Percentiles rank a stretch among this genome's conserved stretches.
phyloP scores from a whole-genome alignment of 2,113 vertebrate species.

The Eudorcas thomsonii region DNA sequence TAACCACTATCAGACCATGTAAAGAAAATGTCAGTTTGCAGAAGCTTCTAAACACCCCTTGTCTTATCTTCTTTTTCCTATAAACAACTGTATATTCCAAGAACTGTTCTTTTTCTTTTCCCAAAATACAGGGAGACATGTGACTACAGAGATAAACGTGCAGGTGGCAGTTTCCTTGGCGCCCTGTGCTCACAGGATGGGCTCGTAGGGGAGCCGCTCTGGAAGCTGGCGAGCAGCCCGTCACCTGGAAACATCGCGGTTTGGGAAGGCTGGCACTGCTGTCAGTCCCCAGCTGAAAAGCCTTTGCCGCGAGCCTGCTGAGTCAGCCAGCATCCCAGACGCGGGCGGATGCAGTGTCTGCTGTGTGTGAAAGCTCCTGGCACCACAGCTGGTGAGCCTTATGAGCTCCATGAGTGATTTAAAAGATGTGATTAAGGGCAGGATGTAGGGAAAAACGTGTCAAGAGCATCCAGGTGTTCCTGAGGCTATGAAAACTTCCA shows the following conservation, averaged over 20 bases:
- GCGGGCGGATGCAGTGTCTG: fast-evolving
- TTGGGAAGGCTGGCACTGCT: not conserved
- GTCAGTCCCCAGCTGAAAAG: fast-evolving
- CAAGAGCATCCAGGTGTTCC: too few species aligned
- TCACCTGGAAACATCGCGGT: not conserved
- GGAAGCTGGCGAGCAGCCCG: fast-evolving
- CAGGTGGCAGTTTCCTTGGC: fast-evolving
- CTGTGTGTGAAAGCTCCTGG: not conserved
- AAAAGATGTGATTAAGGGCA: not conserved
- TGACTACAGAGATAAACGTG: too few species aligned
- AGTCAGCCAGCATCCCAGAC: fast-evolving
- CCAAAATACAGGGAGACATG: fast-evolving
- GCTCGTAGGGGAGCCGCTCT: not conserved
- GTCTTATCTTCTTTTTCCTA: not conserved
- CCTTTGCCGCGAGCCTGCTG: fast-evolving
- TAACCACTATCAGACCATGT: fast-evolving
- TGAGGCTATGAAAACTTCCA: fast-evolving
- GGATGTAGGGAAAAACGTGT: not conserved
- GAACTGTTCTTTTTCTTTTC: not conserved
- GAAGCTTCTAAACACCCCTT: not conserved
- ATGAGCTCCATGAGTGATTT: not conserved
- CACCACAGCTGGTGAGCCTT: not conserved
- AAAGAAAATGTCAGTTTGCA: not conserved
- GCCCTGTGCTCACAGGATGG: not conserved
- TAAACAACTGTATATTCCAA: slow-evolving; percentile 20